phyloP scores from a whole-genome alignment of 2,888 invertebrate species.

The Podabrus alpinus region DNA sequence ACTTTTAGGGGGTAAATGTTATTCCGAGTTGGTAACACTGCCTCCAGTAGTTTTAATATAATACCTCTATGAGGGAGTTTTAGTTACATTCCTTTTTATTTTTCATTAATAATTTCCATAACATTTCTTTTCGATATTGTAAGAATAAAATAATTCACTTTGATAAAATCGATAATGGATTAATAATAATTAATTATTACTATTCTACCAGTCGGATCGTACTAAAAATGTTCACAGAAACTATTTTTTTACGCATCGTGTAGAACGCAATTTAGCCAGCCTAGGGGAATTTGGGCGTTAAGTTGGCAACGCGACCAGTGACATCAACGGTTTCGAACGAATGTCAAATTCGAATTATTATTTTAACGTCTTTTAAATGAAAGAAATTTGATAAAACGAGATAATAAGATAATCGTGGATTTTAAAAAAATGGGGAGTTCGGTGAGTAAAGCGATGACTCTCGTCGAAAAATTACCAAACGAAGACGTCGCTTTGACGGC shows the following conservation, averaged over 20 bases:
- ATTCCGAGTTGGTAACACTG: too few relatives aligned
- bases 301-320: neutral
- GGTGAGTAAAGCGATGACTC: slow-evolving; percentile 33
- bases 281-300: neutral
- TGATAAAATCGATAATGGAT: too few relatives aligned
- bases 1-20: too few relatives aligned
- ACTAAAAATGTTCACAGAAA: too few relatives aligned
- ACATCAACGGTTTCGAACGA: neutral
- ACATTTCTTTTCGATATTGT: too few relatives aligned
- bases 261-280: accelerated
- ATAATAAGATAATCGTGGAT: neutral
- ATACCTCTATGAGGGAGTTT: too few relatives aligned
- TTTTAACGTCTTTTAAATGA: neutral
- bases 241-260: neutral
- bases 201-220: too few relatives aligned
- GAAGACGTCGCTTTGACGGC: slow-evolving; percentile 33
- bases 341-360: neutral
- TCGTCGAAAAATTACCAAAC: slow-evolving; percentile 5
- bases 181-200: too few relatives aligned
- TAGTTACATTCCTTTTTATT: too few relatives aligned
- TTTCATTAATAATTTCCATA: too few relatives aligned
- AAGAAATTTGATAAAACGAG: neutral
- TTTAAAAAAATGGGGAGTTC: slow-evolving; percentile 32
- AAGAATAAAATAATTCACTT: too few relatives aligned
- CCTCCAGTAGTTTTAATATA: too few relatives aligned